Percentiles rank a stretch among this genome's conserved stretches.
Conservation (phyloP, 2,888 invertebrate genomes). For the Lasioglossum lativentre region DNA sequence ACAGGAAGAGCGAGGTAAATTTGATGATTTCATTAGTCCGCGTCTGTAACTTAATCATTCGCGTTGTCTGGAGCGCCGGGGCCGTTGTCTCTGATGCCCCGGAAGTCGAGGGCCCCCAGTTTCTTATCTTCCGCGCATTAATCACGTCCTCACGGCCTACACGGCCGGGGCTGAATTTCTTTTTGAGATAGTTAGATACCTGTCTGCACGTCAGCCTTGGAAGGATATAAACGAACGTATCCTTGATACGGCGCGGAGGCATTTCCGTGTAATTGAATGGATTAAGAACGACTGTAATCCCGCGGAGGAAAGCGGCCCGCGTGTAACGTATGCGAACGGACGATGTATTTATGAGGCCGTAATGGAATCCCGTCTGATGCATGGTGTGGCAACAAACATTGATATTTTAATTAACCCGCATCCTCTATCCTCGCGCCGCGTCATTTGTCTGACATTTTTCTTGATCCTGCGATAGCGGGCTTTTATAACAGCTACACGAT, state of each 20-base stretch:
- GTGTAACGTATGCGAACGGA: conserved; percentile 32
- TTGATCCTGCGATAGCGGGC: background rate
- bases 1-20: conserved; percentile 59
- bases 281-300: conserved; percentile 52
- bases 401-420: conserved; percentile 35
- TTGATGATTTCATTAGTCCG: conserved; percentile 71
- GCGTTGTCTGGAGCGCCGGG: conserved; percentile 49
- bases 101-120: conserved; percentile 54
- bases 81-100: conserved; percentile 51
- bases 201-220: conserved; percentile 64
- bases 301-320: background rate
- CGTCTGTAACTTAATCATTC: conserved; percentile 69
- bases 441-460: background rate
- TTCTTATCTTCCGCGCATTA: conserved; percentile 69
- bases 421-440: conserved; percentile 4
- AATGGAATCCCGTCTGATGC: conserved; percentile 21
- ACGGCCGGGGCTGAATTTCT: conserved; percentile 45
- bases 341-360: conserved; percentile 9
- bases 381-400: background rate
- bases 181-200: conserved; percentile 60
- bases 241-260: conserved; percentile 41
- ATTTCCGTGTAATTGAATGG: conserved; percentile 61
- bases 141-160: conserved; percentile 61
- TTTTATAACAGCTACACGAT: background rate
- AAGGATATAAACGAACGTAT: conserved; percentile 61